Percentiles rank a stretch among this genome's conserved stretches.
Conservation (phyloP, 2,888 invertebrate species). For the Dioctria rufipes region DNA sequence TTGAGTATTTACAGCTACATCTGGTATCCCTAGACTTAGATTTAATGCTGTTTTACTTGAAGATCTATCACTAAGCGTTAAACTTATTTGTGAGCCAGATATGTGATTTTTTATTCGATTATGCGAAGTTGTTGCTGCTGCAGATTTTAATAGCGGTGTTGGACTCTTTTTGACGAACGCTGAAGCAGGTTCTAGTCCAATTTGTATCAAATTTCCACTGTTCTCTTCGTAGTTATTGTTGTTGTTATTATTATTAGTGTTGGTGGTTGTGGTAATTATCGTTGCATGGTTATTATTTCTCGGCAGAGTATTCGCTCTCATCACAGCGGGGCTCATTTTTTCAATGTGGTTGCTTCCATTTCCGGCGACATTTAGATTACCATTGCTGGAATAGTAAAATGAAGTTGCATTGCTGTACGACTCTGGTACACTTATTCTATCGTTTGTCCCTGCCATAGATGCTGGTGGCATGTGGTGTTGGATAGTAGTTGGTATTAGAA, state of each 20-base stretch:
- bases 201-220: conserved; percentile 77
- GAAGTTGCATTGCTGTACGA: conserved; percentile 59
- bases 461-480: conserved; percentile 68
- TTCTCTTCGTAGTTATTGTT: conserved; percentile 73
- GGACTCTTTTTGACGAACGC: conserved; percentile 74
- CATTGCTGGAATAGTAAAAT: conserved; percentile 63
- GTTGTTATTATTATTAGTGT: too few relatives aligned
- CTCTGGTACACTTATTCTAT: conserved; percentile 59
- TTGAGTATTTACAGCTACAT: conserved; percentile 55
- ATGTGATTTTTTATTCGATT: conserved; percentile 49
- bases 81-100: conserved; percentile 72
- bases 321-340: conserved; percentile 64
- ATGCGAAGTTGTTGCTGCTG: conserved; percentile 16
- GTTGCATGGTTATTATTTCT: conserved; percentile 74
- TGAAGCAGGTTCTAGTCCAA: conserved; percentile 75
- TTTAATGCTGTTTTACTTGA: conserved; percentile 66
- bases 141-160: conserved; percentile 71
- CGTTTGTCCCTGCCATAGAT: conserved; percentile 66
- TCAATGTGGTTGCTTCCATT: conserved; percentile 64
- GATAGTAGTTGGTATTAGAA: conserved; percentile 64
- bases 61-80: conserved; percentile 67
- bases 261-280: conserved; percentile 60
- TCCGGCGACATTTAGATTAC: conserved; percentile 64
- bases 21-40: conserved; percentile 63
- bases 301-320: conserved; percentile 80